Evolutionary conservation across 2,797 vertebrate species (phyloP), one percentile per base, ranked within the genome.

Genomic region (Hybognathus amarus): DNA sequence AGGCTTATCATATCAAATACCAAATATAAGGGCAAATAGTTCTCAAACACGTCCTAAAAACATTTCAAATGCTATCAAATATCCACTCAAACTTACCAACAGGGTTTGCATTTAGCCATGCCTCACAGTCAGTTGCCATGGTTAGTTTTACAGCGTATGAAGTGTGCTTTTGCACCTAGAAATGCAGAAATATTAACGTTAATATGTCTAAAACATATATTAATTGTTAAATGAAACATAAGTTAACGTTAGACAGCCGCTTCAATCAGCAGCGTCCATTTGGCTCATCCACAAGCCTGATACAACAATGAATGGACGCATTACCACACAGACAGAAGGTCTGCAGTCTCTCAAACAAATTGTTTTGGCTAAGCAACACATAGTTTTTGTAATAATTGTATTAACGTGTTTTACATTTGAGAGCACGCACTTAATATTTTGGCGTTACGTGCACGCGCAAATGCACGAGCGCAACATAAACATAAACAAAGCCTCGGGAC

Each of bases 51-150:
- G 11, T 27, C 11, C 13, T 33, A 30, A 7, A 33, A 56, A 52
- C 63, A 76, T 33, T 54, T 59, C 22, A 7, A 1, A 22, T 5
- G 3, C 17, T 10, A 42, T 70, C 1, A 3, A 87, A 47, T 47
- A 70, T 52, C 13, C 38, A 73, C 69, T 13, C 17, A 42, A 76
- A 94, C 95, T 94, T 90, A 96, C 96, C 96, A 13, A 96, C 91
- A 7, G 94, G 94, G 90, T 95, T 96, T 66, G 95, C 92, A 88
- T 95, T 96, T 63, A 96, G 92, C 95, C 95, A 96, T 89, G 94
- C 94, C 92, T 91, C 93, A 87, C 94, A 94, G 88, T 96, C 95
- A 88, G 94, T 83, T 92, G 95, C 95, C 96, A 96, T 96, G 68
- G 87, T 93, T 88, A 69, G 38, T 47, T 47, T 61, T 45, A 8